Evolutionary conservation across 2,888 invertebrate species (phyloP), one percentile per base, ranked within the genome.

Genomic region (Tetropium fuscum): DNA sequence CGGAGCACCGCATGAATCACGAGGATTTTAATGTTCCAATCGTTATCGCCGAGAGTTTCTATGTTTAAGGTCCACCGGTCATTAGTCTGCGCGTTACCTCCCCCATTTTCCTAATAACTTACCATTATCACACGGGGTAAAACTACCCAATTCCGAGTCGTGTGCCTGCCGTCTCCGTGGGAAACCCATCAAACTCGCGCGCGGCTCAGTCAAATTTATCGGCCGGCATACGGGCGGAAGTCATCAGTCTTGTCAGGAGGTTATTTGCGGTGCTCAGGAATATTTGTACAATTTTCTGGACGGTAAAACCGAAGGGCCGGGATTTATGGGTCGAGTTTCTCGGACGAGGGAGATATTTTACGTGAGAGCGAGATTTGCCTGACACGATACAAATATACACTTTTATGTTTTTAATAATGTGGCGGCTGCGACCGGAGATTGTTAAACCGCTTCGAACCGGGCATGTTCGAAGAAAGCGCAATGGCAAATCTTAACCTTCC

Each of bases 231-330:
- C 13, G 34, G 15, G 15, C 34, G 15, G 13, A 15, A 34, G 15
- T 34, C 34, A 34, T 34, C 34, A 34, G 34, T 34, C 34, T 34
- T 13, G 34, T 13, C 13, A 13, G 13, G 5, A 15, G 34, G 34
- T 11, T 13, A 34, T 34, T 34, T 34, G 34, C 13, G 34, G 13
- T 11, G 6, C 15, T 15, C 11, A 34, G 10, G 38, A 19, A 38
- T 38, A 38, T 38, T 38, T 38, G 34, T 38, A 38, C 38, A 38
- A 38, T 38, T 38, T 38, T 38, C 38, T 19, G 19, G 18, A 18
- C 38, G 18, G 15, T n/a, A 16, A 38, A 38, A 38, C 38, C 38
- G 38, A 16, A 38, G 8, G n/a, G 34, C 34, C 18, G 2, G 10
- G 38, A 38, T 38, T 38, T 38, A 38, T 38, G n/a, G n/a, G n/a